phyloP scores from a whole-genome alignment of 2,113 vertebrate genomes.

The Dromiciops gliroides region DNA sequence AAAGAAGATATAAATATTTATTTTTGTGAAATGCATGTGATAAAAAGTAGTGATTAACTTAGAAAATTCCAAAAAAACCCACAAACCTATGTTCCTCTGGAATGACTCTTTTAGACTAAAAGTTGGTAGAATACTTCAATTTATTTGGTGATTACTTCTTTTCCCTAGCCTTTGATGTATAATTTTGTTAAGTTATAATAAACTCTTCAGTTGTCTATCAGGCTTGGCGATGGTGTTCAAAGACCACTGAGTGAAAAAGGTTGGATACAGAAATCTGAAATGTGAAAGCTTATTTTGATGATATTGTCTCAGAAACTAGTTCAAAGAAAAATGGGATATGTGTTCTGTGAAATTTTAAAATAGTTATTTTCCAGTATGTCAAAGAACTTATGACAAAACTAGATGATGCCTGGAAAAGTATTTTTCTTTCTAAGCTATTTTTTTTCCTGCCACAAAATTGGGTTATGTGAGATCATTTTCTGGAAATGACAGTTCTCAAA shows the following conservation, averaged over 20 bases:
- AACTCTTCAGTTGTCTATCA: neutral
- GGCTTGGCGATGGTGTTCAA: neutral
- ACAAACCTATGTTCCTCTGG: neutral
- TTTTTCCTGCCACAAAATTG: neutral
- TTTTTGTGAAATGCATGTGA: neutral
- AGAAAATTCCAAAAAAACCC: neutral
- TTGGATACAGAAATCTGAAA: neutral
- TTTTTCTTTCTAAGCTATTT: neutral
- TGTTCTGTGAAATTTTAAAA: slow-evolving; percentile 4
- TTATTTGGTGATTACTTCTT: neutral
- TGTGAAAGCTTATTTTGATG: neutral
- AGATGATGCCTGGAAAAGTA: neutral
- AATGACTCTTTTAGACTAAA: neutral
- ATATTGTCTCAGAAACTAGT: neutral
- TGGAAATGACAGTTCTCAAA: neutral
- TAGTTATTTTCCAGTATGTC: slow-evolving; percentile 1
- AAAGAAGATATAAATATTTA: neutral
- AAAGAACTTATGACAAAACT: neutral
- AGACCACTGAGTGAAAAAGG: neutral
- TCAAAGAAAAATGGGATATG: neutral
- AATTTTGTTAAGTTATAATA: neutral
- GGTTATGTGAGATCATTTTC: neutral
- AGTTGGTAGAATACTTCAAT: neutral
- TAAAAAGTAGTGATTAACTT: neutral
- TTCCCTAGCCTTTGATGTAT: neutral